phyloP scores from a whole-genome alignment of 1,140 invertebrate species.

The Lamellibrachia luymesi region DNA sequence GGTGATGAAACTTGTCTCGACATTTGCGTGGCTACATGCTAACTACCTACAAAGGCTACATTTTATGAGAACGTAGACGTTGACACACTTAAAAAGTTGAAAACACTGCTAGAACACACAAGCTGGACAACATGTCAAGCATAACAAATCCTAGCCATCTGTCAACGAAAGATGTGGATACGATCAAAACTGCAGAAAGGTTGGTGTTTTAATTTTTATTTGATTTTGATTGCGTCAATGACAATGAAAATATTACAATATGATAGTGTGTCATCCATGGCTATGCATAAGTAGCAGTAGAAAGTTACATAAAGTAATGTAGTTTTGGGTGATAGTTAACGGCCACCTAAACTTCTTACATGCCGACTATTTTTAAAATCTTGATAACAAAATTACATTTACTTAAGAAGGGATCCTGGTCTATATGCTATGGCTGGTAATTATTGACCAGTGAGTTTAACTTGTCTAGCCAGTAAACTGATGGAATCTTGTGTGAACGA shows the following conservation, averaged over 20 bases:
- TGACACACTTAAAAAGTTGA: neutral
- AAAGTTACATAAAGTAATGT: neutral
- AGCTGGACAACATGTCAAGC: neutral
- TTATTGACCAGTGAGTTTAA: too few species aligned
- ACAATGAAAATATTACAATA: neutral
- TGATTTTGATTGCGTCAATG: neutral
- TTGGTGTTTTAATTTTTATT: neutral
- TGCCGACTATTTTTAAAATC: too few species aligned
- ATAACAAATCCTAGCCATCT: slow-evolving; percentile 6
- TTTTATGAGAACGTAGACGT: neutral
- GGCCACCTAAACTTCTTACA: too few species aligned
- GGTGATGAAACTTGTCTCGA: neutral
- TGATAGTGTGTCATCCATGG: neutral
- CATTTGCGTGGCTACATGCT: neutral
- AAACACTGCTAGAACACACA: neutral
- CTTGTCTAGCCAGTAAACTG: too few species aligned
- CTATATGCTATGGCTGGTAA: too few species aligned
- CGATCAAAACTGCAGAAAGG: slow-evolving; percentile 16
- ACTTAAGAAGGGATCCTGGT: too few species aligned
- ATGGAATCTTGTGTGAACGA: too few species aligned
- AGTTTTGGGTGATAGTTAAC: neutral
- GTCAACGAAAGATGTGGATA: slow-evolving; percentile 9
- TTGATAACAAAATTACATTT: too few species aligned
- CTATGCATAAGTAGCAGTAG: neutral
- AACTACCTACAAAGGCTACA: neutral